phyloP scores from a whole-genome alignment of 2,797 vertebrate genomes.

The Trematomus bernacchii region DNA sequence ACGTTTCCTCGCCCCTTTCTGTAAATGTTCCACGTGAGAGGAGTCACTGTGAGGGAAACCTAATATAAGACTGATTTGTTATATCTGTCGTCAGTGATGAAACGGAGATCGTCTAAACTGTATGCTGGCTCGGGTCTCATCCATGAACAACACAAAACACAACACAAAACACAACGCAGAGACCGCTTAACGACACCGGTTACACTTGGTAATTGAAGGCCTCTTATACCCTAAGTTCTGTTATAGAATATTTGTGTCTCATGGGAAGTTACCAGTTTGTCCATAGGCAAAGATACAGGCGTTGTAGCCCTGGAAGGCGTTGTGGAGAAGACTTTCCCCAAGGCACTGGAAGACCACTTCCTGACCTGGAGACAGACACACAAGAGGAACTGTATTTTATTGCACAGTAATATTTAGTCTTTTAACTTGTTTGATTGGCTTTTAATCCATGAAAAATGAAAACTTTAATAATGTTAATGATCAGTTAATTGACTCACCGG shows the following conservation, averaged over 20 bases:
- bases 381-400: background rate
- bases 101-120: too few relatives aligned
- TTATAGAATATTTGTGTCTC: background rate
- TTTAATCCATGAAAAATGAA: background rate
- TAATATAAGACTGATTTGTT: too few relatives aligned
- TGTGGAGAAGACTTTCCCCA: constrained; percentile 96
- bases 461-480: background rate
- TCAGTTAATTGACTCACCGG: constrained; percentile 83
- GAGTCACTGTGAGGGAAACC: too few relatives aligned
- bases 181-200: too few relatives aligned
- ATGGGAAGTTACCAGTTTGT: constrained; percentile 90
- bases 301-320: constrained; percentile 98
- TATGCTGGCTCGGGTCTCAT: too few relatives aligned
- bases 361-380: constrained; percentile 87
- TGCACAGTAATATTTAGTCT: background rate
- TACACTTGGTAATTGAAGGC: too few relatives aligned
- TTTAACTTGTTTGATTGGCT: background rate
- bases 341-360: constrained; percentile 99
- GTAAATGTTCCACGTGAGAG: too few relatives aligned
- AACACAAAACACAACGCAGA: too few relatives aligned
- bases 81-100: too few relatives aligned
- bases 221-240: rapidly evolving
- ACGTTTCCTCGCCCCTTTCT: too few relatives aligned
- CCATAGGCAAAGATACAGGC: constrained; percentile 99
- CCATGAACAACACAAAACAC: too few relatives aligned